A percentile compares a stretch with the other conserved stretches of the same genome.
Evolutionary conservation across 2,888 invertebrate genomes (phyloP).

Genomic region (Orchesella flavescens): DNA sequence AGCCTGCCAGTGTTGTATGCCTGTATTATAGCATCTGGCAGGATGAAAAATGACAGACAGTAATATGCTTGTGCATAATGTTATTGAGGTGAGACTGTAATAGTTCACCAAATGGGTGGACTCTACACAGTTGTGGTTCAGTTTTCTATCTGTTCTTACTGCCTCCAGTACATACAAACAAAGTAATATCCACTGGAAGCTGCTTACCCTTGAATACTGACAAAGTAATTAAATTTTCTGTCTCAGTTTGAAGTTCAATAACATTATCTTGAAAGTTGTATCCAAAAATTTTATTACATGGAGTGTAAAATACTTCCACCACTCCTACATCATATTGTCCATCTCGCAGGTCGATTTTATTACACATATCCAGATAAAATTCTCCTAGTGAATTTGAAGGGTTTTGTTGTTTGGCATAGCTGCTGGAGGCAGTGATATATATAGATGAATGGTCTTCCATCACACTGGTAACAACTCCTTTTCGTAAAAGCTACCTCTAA

Average conservation of each 20-base stretch:
- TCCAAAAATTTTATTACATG: neutral
- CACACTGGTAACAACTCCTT: neutral
- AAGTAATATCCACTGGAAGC: neutral
- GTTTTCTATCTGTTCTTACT: too few species aligned
- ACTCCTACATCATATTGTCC: neutral
- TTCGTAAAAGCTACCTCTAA: constrained; percentile 12
- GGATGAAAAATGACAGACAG: too few species aligned
- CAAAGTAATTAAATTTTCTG: neutral
- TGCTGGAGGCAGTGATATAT: neutral
- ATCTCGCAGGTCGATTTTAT: neutral
- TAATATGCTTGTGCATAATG: too few species aligned
- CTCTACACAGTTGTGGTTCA: too few species aligned
- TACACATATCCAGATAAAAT: neutral
- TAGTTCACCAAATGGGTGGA: too few species aligned
- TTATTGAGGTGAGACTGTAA: too few species aligned
- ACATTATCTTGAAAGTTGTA: neutral
- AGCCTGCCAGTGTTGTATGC: too few species aligned
- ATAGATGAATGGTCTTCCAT: neutral
- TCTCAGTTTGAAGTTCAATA: neutral
- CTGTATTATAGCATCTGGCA: too few species aligned
- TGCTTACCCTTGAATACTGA: neutral
- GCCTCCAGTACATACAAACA: neutral
- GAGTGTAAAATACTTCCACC: neutral
- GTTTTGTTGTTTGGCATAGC: neutral
- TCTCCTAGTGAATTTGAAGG: neutral